Base-by-base conservation (phyloP, 2,797 vertebrate species). In the Oreonectes daqikongensis region DNA sequence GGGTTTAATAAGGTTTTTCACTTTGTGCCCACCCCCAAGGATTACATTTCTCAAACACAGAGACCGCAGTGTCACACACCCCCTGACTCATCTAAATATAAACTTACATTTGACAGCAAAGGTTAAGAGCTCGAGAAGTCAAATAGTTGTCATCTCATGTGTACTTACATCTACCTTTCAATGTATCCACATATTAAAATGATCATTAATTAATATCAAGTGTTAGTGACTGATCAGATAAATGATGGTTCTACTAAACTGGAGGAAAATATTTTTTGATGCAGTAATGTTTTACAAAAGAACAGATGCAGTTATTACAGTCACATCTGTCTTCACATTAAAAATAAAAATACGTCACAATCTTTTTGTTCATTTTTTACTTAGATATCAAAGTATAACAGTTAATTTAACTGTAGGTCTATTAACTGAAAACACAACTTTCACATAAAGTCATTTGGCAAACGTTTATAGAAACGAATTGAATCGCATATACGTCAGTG, bases 41-140 rank as follows among this genome's bases (percentile, higher is more conserved):
- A 70, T 77, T 52, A 50, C 7, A 48, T 70, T 71, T 82, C 74
- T 80, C 20, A 86, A 89, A 85, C 84, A 68, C 65, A 83, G 61
- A 74, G 75, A 48, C 71, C 79, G 71, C 64, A 82, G 76, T 66
- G 60, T 78, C 60, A 75, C 80, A 50, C 63, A 1, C 44, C 32
- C 50, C 22, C 57, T 63, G 30, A 42, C 38, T 72, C 50, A 73
- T 83, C 91, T 91, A 93, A 91, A 92, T 91, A 92, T 93, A 92
- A 53, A 75, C 52, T 30, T 44, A 79, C 65, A 87, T 83, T 84
- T 84, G 86, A 87, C 78, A 86, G 71, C 7, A 60, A 84, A 88
- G 82, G 87, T 81, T 69, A 38, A 80, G 11, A 32, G 60, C 35
- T 72, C 61, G 72, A 79, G 76, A 71, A 69, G 42, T 60, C 42